Conservation (phyloP, 1,140 invertebrate species). For the Macrobrachium nipponense region DNA sequence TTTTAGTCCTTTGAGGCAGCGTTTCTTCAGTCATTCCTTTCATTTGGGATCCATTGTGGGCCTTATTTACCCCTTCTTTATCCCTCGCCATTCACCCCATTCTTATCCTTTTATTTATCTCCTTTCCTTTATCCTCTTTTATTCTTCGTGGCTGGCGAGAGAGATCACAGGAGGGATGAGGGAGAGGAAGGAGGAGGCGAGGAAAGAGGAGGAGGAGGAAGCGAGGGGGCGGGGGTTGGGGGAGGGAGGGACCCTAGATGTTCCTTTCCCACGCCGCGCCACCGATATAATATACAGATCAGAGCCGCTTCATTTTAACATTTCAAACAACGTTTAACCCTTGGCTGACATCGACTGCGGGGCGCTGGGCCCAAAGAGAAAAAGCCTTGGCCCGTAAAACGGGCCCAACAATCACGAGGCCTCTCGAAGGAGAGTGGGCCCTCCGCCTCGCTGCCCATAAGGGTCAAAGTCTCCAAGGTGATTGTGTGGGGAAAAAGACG, state of each 20-base stretch:
- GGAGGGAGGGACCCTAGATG: background rate
- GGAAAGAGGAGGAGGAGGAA: too few species aligned
- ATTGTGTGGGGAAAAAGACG: slow-evolving; percentile 12
- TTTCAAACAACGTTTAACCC: slow-evolving; percentile 62
- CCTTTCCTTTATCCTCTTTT: slow-evolving; percentile 54
- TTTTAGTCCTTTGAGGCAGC: slow-evolving; percentile 51
- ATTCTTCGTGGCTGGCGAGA: slow-evolving; percentile 52
- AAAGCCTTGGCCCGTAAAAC: slow-evolving; percentile 37
- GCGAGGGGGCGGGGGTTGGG: too few species aligned
- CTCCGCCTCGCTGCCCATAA: slow-evolving; percentile 10
- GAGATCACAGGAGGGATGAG: slow-evolving; percentile 23
- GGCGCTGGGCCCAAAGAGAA: slow-evolving; percentile 58
- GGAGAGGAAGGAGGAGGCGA: too few species aligned
- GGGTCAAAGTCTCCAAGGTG: slow-evolving; percentile 30
- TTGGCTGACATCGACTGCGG: slow-evolving; percentile 61
- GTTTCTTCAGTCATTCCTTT: slow-evolving; percentile 54
- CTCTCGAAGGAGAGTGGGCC: slow-evolving; percentile 20
- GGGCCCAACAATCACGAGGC: slow-evolving; percentile 13
- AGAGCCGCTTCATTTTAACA: slow-evolving; percentile 61
- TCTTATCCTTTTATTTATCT: slow-evolving; percentile 58
- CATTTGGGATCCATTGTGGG: slow-evolving; percentile 58
- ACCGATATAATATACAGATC: slow-evolving; percentile 56
- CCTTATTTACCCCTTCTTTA: slow-evolving; percentile 61
- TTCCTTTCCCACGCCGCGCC: slow-evolving; percentile 47
- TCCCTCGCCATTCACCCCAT: slow-evolving; percentile 53